Conservation (phyloP, 2,888 invertebrate genomes). For the Sarcophaga carnaria region DNA sequence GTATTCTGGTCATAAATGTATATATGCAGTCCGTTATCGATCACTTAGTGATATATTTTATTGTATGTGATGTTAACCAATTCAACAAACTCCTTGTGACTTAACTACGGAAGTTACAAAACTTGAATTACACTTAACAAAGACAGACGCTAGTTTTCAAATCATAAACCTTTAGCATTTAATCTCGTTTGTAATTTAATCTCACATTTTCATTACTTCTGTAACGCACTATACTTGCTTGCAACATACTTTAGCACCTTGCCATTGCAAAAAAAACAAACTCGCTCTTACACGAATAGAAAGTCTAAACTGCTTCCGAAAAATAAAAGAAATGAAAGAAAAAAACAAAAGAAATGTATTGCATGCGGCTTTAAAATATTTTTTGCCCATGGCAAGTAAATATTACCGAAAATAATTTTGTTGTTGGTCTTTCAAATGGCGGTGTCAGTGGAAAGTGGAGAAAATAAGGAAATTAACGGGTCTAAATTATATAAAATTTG, state of each 20-base stretch:
- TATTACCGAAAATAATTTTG: slow-evolving; percentile 36
- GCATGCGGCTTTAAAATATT: slow-evolving; percentile 38
- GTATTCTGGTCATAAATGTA: too few relatives aligned
- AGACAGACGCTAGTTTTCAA: too few relatives aligned
- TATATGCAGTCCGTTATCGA: too few relatives aligned
- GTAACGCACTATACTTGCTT: not conserved
- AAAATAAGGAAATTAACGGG: not conserved
- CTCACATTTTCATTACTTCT: not conserved
- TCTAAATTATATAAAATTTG: not conserved
- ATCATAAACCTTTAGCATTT: too few relatives aligned
- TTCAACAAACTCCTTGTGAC: too few relatives aligned
- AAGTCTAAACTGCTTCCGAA: slow-evolving; percentile 19
- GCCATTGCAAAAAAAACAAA: not conserved
- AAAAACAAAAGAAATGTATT: not conserved
- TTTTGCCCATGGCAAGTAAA: slow-evolving; percentile 30
- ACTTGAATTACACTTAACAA: too few relatives aligned
- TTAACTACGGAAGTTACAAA: too few relatives aligned
- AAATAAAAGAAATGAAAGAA: not conserved
- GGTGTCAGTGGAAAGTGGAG: not conserved
- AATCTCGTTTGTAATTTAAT: too few relatives aligned
- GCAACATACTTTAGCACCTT: slow-evolving; percentile 8
- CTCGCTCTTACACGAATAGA: not conserved
- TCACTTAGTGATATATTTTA: too few relatives aligned
- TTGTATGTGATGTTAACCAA: too few relatives aligned
- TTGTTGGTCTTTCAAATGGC: slow-evolving; percentile 40